Percentiles rank a stretch among this genome's conserved stretches.
Evolutionary conservation across 2,888 invertebrate genomes (phyloP).

Genomic region (Acheta domesticus): DNA sequence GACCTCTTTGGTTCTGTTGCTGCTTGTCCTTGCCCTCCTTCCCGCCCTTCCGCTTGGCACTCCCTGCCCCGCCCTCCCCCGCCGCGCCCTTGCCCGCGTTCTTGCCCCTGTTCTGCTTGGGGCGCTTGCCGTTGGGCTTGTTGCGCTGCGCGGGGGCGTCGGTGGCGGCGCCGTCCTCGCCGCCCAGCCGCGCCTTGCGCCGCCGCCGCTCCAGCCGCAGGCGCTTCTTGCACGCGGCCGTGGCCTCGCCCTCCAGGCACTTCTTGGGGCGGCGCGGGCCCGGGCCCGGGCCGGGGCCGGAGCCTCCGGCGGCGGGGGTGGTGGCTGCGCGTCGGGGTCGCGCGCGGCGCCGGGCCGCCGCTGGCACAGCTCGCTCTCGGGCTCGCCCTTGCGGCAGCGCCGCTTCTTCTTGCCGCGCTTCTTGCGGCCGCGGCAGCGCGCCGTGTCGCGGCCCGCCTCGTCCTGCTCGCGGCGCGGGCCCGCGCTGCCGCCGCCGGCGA

Average conservation of each 20-base stretch:
- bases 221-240: conserved; percentile 30
- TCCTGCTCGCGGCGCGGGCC: conserved; percentile 27
- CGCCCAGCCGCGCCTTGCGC: conserved; percentile 30
- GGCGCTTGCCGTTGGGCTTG: conserved; percentile 20
- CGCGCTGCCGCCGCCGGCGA: neutral
- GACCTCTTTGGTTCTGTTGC: conserved; percentile 27
- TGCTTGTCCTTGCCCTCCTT: conserved; percentile 20
- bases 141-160: neutral
- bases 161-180: conserved; percentile 25
- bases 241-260: conserved; percentile 49
- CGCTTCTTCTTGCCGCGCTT: conserved; percentile 48
- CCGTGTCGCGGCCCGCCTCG: conserved; percentile 47
- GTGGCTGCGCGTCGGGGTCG: neutral
- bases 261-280: conserved; percentile 44
- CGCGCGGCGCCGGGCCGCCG: conserved; percentile 43
- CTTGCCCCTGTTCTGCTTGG: conserved; percentile 23
- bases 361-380: conserved; percentile 51
- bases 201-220: conserved; percentile 42
- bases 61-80: neutral
- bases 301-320: neutral
- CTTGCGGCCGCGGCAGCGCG: conserved; percentile 52
- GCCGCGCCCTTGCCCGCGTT: conserved; percentile 4
- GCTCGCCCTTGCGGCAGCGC: conserved; percentile 43
- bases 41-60: conserved; percentile 12
- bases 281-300: neutral